Percentiles rank a stretch among this genome's conserved stretches.
These are phyloP conservation scores for Gasteruption jaculator DNA, from an alignment of 2,888 invertebrate genomes.

Conservation along the genomic window DNA sequence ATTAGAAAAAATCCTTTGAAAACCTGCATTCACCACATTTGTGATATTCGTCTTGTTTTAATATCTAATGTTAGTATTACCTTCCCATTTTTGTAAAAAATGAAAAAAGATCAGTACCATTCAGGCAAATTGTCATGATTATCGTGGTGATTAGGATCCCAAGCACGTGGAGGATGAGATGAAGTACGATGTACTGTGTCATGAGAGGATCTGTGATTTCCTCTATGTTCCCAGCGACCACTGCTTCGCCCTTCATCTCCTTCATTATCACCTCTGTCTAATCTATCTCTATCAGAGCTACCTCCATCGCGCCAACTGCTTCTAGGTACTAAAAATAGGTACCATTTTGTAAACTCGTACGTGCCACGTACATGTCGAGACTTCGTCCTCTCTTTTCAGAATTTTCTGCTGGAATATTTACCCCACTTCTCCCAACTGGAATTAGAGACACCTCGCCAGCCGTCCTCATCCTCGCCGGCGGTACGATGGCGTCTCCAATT, in stretches of 20 bases:
- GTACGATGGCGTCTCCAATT: conserved; percentile 56
- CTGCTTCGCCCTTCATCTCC: conserved; percentile 35
- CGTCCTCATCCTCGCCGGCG: conserved; percentile 55
- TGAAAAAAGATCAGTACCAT: conserved; percentile 44
- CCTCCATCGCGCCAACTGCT: conserved; percentile 54
- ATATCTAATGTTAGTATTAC: too few relatives aligned
- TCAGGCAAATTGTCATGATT: conserved; percentile 55
- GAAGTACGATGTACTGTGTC: conserved; percentile 44
- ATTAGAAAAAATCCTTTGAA: too few relatives aligned
- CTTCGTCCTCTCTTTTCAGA: not conserved
- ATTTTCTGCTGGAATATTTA: conserved; percentile 31
- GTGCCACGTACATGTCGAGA: too few relatives aligned
- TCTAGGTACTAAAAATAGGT: conserved; percentile 32
- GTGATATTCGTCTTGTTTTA: too few relatives aligned
- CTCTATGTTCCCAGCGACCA: conserved; percentile 46
- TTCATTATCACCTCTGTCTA: conserved; percentile 40
- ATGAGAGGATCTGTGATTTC: conserved; percentile 43
- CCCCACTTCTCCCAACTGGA: conserved; percentile 57
- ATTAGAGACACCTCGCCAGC: conserved; percentile 53
- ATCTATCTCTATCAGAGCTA: conserved; percentile 40
- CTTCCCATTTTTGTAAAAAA: too few relatives aligned
- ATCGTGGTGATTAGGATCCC: conserved; percentile 50
- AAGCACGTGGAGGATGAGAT: conserved; percentile 42
- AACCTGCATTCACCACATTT: too few relatives aligned
- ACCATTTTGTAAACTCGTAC: conserved; percentile 2